These are phyloP conservation scores for Aporophyla nigra DNA, from an alignment of 2,888 invertebrate genomes.

Conservation along the genomic window DNA sequence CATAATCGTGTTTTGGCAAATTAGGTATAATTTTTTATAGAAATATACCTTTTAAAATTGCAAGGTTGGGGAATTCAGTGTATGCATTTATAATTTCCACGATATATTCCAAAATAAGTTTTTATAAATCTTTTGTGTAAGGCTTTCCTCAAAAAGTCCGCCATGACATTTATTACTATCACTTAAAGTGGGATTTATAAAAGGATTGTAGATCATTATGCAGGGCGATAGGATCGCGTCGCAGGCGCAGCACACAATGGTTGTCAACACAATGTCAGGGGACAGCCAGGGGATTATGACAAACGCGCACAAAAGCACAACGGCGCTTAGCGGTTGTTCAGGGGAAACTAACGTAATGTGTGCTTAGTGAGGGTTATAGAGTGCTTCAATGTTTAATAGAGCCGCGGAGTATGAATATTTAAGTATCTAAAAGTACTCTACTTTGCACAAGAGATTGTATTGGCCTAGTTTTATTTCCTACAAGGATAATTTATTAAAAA, in stretches of 20 bases:
- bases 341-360: conserved; percentile 40
- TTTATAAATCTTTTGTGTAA: conserved; percentile 24
- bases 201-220: conserved; percentile 69
- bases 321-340: conserved; percentile 75
- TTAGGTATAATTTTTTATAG: conserved; percentile 45
- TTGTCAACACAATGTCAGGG: conserved; percentile 83
- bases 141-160: conserved; percentile 37
- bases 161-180: conserved; percentile 57
- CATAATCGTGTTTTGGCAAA: conserved; percentile 53
- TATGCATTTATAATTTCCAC: background rate
- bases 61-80: background rate
- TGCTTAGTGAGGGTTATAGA: conserved; percentile 48
- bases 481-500: background rate
- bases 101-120: background rate
- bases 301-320: conserved; percentile 80
- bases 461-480: background rate
- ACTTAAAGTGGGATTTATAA: conserved; percentile 61
- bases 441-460: background rate
- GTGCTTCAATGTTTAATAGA: conserved; percentile 34
- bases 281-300: conserved; percentile 71
- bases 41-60: conserved; percentile 9
- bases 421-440: background rate
- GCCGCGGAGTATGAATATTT: conserved; percentile 21
- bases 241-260: conserved; percentile 76
- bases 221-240: conserved; percentile 70